These are phyloP conservation scores for Silurus meridionalis DNA, from an alignment of 2,113 vertebrate genomes.

Conservation along the genomic window DNA sequence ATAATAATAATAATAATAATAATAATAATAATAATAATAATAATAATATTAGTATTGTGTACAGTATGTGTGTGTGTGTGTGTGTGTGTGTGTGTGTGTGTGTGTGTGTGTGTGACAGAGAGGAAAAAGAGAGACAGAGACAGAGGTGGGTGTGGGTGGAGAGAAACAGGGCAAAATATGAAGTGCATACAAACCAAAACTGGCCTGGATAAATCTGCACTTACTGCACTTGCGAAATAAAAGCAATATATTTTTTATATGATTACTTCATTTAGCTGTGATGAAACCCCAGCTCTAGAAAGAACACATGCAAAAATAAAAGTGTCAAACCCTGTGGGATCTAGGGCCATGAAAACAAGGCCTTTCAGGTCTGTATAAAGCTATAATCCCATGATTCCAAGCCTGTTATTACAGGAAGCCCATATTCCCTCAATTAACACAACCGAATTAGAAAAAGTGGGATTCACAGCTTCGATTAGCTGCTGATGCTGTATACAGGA, in stretches of 20 bases:
- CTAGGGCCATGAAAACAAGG: not conserved
- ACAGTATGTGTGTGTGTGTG: not conserved
- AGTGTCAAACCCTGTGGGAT: not conserved
- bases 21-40: no score
- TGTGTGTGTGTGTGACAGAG: not conserved
- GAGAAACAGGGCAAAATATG: not conserved
- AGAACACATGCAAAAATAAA: slow-evolving; percentile 1
- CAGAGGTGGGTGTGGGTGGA: not conserved
- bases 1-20: no score
- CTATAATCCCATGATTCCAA: not conserved
- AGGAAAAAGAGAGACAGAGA: no score
- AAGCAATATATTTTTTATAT: slow-evolving; percentile 8
- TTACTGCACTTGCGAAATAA: slow-evolving; percentile 7
- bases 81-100: not conserved
- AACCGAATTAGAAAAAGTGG: slow-evolving; percentile 26
- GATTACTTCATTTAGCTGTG: slow-evolving; percentile 7
- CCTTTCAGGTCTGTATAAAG: not conserved
- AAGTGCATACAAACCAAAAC: not conserved
- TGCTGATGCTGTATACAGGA: slow-evolving; percentile 19
- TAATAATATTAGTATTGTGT: not conserved
- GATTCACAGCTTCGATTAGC: slow-evolving; percentile 36
- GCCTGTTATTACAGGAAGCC: slow-evolving; percentile 7
- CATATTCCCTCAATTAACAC: slow-evolving; percentile 42
- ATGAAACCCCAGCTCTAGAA: slow-evolving; percentile 17
- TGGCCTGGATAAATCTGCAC: not conserved